Conservation (phyloP, 2,113 vertebrate species). For the Chrysemys picta region DNA sequence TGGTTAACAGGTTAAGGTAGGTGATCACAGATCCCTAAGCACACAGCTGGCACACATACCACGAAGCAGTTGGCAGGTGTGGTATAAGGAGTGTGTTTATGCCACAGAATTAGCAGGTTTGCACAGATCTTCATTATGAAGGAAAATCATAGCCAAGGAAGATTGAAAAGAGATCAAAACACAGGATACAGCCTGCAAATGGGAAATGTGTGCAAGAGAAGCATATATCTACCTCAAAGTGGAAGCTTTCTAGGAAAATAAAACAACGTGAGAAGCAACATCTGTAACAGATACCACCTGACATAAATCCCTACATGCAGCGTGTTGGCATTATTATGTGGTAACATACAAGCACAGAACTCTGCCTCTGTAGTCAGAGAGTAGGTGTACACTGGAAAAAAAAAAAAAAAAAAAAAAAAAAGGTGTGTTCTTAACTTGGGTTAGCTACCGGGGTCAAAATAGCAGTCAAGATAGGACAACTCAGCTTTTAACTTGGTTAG, state of each 20-base stretch:
- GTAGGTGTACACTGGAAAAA: background rate
- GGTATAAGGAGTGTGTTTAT: slow-evolving; percentile 63
- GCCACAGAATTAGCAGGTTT: slow-evolving; percentile 54
- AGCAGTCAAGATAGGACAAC: background rate
- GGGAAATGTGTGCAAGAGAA: slow-evolving; percentile 40
- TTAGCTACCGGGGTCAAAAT: background rate
- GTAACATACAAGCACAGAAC: background rate
- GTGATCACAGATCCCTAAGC: background rate
- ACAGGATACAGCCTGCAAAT: background rate
- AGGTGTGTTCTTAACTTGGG: background rate
- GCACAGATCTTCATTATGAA: slow-evolving; percentile 61
- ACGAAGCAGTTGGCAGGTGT: slow-evolving; percentile 52
- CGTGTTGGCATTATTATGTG: background rate
- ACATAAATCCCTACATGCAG: background rate
- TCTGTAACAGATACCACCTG: background rate
- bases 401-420: background rate
- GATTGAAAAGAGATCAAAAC: slow-evolving; percentile 64
- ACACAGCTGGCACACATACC: background rate
- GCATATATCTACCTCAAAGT: background rate
- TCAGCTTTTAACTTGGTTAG: background rate
- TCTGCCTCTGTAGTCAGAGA: background rate
- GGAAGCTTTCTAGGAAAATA: background rate
- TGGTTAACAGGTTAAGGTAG: background rate
- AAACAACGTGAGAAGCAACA: background rate
- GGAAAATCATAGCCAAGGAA: slow-evolving; percentile 55